phyloP scores from a whole-genome alignment of 2,888 invertebrate genomes.

The Macaria notata region DNA sequence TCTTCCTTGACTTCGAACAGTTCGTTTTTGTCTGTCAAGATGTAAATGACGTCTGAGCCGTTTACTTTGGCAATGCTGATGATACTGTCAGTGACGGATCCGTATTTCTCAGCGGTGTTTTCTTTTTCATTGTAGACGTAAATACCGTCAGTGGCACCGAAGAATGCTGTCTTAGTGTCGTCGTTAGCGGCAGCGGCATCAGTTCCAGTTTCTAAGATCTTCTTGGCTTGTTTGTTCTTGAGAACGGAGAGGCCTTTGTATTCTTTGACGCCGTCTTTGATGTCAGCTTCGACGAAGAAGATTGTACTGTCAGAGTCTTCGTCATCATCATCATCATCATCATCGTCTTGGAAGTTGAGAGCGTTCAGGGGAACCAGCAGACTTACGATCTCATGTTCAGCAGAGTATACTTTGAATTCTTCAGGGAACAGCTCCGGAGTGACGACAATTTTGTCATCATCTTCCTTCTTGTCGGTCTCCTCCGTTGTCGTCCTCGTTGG shows the following conservation, averaged over 20 bases:
- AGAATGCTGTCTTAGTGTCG: constrained; percentile 40
- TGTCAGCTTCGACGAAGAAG: constrained; percentile 41
- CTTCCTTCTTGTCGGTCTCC: neutral
- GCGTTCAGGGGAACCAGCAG: constrained; percentile 45
- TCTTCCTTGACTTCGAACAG: constrained; percentile 58
- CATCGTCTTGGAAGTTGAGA: constrained; percentile 27
- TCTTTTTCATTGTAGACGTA: constrained; percentile 41
- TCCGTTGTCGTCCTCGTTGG: too few relatives aligned
- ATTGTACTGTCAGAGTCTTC: neutral
- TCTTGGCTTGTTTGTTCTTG: constrained; percentile 37
- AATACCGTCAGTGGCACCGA: constrained; percentile 44
- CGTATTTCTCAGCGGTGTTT: constrained; percentile 49
- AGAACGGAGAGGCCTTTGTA: constrained; percentile 49
- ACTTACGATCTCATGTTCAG: constrained; percentile 46
- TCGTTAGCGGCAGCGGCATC: constrained; percentile 42
- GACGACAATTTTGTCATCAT: constrained; percentile 17
- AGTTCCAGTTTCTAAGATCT: constrained; percentile 48
- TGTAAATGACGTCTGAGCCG: constrained; percentile 50
- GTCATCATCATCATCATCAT: constrained; percentile 3
- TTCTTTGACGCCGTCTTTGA: constrained; percentile 34
- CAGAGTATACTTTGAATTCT: constrained; percentile 33
- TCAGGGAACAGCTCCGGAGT: constrained; percentile 18
- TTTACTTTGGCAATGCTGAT: constrained; percentile 51
- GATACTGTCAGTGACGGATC: constrained; percentile 50
- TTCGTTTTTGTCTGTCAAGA: constrained; percentile 51